These are phyloP conservation scores for Scylla paramamosain DNA, from an alignment of 1,140 invertebrate species.

Conservation along the genomic window DNA sequence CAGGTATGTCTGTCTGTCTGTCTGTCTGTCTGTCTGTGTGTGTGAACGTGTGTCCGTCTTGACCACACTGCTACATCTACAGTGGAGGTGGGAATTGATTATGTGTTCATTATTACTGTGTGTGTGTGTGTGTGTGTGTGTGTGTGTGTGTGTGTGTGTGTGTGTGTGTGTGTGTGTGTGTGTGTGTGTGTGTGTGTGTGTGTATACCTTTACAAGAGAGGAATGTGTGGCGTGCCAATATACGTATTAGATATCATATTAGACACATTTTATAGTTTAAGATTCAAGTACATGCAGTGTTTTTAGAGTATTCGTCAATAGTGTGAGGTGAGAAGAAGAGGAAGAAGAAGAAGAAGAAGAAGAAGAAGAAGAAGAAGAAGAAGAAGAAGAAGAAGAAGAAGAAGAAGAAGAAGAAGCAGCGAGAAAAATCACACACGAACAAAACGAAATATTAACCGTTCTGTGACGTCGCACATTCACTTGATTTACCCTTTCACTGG, in stretches of 20 bases:
- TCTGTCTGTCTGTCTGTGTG: conserved; percentile 24
- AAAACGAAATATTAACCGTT: too few relatives aligned
- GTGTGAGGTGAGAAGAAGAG: background rate
- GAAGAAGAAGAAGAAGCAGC: background rate
- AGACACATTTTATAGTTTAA: background rate
- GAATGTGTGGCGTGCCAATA: too few relatives aligned
- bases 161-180: conserved; percentile 27
- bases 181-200: conserved; percentile 13
- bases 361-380: background rate
- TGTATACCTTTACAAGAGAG: too few relatives aligned
- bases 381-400: background rate
- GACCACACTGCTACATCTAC: too few relatives aligned
- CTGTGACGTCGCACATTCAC: too few relatives aligned
- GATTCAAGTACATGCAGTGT: background rate
- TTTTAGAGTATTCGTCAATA: background rate
- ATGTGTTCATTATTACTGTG: background rate
- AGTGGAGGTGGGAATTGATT: too few relatives aligned
- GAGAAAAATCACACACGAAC: too few relatives aligned
- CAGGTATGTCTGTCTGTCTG: background rate
- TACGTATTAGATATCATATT: background rate
- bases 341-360: background rate
- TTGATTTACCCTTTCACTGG: too few relatives aligned
- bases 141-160: background rate
- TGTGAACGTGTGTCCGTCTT: background rate
- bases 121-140: conserved; percentile 44